A percentile compares a stretch with the other conserved stretches of the same genome.
These are phyloP conservation scores for Drosophila vallismaia DNA, from an alignment of 2,888 invertebrate genomes.

Conservation along the genomic window DNA sequence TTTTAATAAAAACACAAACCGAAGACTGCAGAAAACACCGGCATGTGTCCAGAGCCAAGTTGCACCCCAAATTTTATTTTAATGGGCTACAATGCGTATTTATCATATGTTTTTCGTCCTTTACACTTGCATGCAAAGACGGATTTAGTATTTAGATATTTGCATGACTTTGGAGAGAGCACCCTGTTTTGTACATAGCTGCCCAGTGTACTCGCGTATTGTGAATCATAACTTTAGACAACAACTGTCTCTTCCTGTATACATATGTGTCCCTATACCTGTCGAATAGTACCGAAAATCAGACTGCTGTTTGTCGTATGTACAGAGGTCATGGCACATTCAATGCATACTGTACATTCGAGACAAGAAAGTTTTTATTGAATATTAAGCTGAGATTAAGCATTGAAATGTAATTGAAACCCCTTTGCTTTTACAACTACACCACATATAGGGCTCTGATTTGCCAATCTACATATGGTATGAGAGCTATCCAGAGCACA, in stretches of 20 bases:
- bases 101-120: conserved; percentile 1
- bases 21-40: conserved; percentile 15
- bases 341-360: conserved; percentile 38
- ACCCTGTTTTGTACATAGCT: conserved; percentile 12
- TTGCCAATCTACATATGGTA: conserved; percentile 99
- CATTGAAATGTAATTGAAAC: neutral
- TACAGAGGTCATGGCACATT: conserved; percentile 42
- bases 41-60: conserved; percentile 6
- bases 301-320: conserved; percentile 38
- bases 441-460: conserved; percentile 92
- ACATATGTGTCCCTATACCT: conserved; percentile 26
- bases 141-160: conserved; percentile 10
- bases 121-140: conserved; percentile 22
- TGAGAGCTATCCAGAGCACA: conserved; percentile 98
- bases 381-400: neutral
- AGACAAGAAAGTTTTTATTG: conserved; percentile 14
- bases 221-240: conserved; percentile 25
- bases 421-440: neutral
- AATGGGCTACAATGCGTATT: conserved; percentile 15
- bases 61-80: neutral
- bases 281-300: conserved; percentile 31
- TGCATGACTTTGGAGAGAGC: conserved; percentile 21
- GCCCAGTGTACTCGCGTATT: conserved; percentile 26
- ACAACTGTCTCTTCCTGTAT: conserved; percentile 13
- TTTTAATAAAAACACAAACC: conserved; percentile 32